Conservation (phyloP, 2,888 invertebrate genomes). For the Drosophila ezoana region DNA sequence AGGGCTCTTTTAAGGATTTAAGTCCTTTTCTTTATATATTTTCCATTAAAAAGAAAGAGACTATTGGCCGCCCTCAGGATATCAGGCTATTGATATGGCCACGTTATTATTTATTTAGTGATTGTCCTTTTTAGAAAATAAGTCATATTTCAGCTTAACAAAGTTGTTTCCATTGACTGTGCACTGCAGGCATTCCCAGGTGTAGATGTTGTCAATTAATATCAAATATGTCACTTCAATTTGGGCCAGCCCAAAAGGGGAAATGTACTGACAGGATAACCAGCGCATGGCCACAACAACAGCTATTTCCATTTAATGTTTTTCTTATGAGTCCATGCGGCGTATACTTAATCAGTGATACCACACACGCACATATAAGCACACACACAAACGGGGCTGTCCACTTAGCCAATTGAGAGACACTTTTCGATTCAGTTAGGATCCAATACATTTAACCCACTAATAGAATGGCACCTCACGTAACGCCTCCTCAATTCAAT, state of each 20-base stretch:
- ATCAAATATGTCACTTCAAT: slow-evolving; percentile 33
- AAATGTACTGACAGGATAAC: slow-evolving; percentile 26
- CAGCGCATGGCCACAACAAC: slow-evolving; percentile 13
- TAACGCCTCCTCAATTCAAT: slow-evolving; percentile 54
- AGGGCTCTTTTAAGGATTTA: too few species aligned
- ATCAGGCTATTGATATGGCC: too few species aligned
- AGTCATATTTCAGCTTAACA: too few species aligned
- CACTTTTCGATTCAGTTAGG: slow-evolving; percentile 30
- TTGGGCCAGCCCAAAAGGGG: slow-evolving; percentile 13
- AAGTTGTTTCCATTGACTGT: neutral
- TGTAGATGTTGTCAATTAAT: slow-evolving; percentile 32
- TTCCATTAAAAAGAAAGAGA: too few species aligned
- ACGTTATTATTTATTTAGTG: too few species aligned
- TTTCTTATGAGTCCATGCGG: slow-evolving; percentile 45
- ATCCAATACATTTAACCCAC: slow-evolving; percentile 31
- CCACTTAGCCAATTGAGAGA: slow-evolving; percentile 35
- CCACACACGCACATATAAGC: slow-evolving; percentile 2
- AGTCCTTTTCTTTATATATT: too few species aligned
- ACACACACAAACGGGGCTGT: neutral
- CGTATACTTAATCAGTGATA: slow-evolving; percentile 44
- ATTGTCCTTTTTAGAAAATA: too few species aligned
- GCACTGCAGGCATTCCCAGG: neutral
- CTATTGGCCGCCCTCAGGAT: too few species aligned
- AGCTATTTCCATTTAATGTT: slow-evolving; percentile 46
- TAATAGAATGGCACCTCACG: slow-evolving; percentile 28